Evolutionary conservation across 2,888 invertebrate species (phyloP).

Genomic region (Biston stratarius): DNA sequence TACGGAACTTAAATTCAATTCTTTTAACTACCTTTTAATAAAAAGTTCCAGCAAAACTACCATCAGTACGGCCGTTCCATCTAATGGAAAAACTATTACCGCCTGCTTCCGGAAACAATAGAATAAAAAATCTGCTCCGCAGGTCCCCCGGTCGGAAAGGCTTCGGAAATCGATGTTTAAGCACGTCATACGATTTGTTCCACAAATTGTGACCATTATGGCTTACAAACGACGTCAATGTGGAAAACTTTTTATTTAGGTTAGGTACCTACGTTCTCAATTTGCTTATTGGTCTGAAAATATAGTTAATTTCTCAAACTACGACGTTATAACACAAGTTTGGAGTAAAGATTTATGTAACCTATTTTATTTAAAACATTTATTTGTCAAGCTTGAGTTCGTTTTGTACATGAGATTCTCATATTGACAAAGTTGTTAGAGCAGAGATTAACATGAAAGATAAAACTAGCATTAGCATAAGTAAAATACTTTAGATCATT

Average conservation of each 20-base stretch:
- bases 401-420: no score
- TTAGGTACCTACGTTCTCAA: conserved; percentile 12
- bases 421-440: no score
- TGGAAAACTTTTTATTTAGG: conserved; percentile 33
- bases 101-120: conserved; percentile 55
- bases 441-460: no score
- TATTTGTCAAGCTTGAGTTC: no score
- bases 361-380: no score
- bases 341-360: not conserved
- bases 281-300: conserved; percentile 9
- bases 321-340: not conserved
- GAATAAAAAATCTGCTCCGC: conserved; percentile 48
- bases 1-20: conserved; percentile 31
- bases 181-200: conserved; percentile 63
- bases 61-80: conserved; percentile 56
- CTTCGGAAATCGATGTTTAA: conserved; percentile 63
- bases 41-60: conserved; percentile 38
- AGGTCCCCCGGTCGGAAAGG: conserved; percentile 42
- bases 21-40: conserved; percentile 44
- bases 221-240: conserved; percentile 35
- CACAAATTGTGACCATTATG: conserved; percentile 55
- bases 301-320: conserved; percentile 4
- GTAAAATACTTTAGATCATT: no score
- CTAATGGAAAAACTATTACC: conserved; percentile 70
- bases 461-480: no score